Base-by-base conservation (phyloP, 2,797 vertebrate genomes). In the Scolopax bukidnonensis region DNA sequence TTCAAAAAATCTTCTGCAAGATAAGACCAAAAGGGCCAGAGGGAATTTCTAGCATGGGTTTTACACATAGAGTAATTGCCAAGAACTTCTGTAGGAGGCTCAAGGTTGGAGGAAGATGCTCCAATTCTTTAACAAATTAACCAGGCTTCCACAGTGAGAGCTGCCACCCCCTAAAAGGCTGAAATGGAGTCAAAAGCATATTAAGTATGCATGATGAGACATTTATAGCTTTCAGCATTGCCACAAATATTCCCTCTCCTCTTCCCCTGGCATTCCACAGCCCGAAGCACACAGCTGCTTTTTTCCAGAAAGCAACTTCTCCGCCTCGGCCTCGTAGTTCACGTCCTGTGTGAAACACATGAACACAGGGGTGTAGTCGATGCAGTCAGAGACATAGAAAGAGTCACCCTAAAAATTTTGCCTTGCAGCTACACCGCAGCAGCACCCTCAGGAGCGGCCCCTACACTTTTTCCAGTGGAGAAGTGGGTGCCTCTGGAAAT, bases 171-270 rank as follows among this genome's bases (percentile, higher is more conserved):
- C 81, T 96, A 80, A 91, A 88, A 92, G 88, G 86, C 65, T 91
- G 89, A 93, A 95, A 94, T 59, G 81, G 90, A 56, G 75, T 96
- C 92, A 93, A 95, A 94, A 85, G 87, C 71, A 45, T 89, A 97
- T 96, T 95, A 93, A 93, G 93, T 87, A 93, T 95, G 96, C 78
- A 68, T 78, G 93, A 95, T 93, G 93, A 92, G 95, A 93, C 96
- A 93, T 96, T 97, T 94, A 96, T 93, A 96, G 93, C 95, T 95
- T 93, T 92, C 84, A 94, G 93, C 56, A 38, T 90, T 59, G 87
- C 93, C 95, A 91, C 96, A 96, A 95, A 90, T 95, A 97, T 96
- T 96, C 90, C 78, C 47, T 95, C 81, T 95, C 45, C 86, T 93
- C 93, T 96, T 89, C 71, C 71, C 51, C 53, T 89, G 90, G 92